A percentile compares a stretch with the other conserved stretches of the same genome.
Conservation (phyloP, 2,888 invertebrate genomes). For the Cataglyphis rosenhaueri region DNA sequence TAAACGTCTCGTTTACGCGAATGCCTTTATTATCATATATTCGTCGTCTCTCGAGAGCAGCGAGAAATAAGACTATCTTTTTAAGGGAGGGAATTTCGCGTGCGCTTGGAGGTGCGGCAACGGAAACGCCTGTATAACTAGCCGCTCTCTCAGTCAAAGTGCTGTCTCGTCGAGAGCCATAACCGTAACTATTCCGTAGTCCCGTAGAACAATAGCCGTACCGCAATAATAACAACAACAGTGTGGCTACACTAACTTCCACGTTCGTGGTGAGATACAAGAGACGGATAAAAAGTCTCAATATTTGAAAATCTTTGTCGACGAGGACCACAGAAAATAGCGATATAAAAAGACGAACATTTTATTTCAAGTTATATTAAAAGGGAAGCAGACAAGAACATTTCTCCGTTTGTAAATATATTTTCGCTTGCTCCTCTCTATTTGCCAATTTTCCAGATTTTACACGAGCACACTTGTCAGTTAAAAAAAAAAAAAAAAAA, state of each 20-base stretch:
- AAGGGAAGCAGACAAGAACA: background rate
- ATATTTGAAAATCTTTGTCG: conserved; percentile 24
- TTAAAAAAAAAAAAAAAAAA: background rate
- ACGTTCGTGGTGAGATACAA: background rate
- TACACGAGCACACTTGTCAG: background rate
- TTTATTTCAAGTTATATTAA: background rate
- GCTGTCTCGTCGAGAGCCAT: conserved; percentile 41
- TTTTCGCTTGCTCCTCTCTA: background rate
- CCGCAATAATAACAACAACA: conserved; percentile 40
- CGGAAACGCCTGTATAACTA: conserved; percentile 45
- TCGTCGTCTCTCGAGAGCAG: background rate
- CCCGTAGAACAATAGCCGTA: conserved; percentile 36
- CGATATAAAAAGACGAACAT: background rate
- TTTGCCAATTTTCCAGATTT: background rate
- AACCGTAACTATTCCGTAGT: conserved; percentile 47
- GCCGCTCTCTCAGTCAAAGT: conserved; percentile 40
- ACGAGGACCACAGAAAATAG: background rate
- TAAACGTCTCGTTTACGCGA: background rate
- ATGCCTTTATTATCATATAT: conserved; percentile 5
- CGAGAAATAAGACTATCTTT: conserved; percentile 43
- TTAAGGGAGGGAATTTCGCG: conserved; percentile 34
- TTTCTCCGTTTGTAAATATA: conserved; percentile 2
- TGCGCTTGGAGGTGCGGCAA: background rate
- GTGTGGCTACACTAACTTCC: conserved; percentile 20
- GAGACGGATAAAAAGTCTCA: background rate